These are phyloP conservation scores for Trichechus manatus DNA, from an alignment of 2,113 vertebrate species.

Conservation along the genomic window DNA sequence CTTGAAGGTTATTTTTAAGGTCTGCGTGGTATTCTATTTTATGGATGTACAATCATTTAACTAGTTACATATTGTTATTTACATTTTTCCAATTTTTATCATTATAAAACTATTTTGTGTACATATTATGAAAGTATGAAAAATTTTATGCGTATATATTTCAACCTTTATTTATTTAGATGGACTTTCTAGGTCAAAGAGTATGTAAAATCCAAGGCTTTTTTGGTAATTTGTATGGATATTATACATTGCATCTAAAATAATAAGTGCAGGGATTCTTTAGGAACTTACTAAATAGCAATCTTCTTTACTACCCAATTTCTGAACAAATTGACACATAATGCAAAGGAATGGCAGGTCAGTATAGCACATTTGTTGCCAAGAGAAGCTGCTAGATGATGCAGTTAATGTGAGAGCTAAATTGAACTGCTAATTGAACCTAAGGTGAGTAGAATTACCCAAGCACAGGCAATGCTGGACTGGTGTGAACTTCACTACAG, in stretches of 20 bases:
- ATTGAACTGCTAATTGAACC: background rate
- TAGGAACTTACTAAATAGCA: background rate
- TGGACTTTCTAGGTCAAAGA: background rate
- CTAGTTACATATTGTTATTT: too few species aligned
- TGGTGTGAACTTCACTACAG: background rate
- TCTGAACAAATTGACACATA: background rate
- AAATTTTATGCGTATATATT: background rate
- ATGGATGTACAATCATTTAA: too few species aligned
- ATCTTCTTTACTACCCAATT: background rate
- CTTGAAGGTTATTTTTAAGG: slow-evolving; percentile 37
- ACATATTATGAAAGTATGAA: background rate
- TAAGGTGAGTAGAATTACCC: background rate
- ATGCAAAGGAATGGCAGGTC: background rate
- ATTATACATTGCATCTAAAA: slow-evolving; percentile 15
- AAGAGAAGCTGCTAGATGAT: background rate
- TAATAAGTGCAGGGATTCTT: background rate
- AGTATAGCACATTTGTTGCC: background rate
- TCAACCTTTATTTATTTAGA: background rate
- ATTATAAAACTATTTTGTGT: too few species aligned
- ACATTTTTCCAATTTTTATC: too few species aligned
- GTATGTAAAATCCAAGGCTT: background rate
- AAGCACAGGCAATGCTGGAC: background rate
- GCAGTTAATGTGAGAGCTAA: background rate
- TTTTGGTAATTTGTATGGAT: background rate
- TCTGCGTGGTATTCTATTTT: background rate